Conservation (phyloP, 2,888 invertebrate genomes). For the Ennomos erosarius region DNA sequence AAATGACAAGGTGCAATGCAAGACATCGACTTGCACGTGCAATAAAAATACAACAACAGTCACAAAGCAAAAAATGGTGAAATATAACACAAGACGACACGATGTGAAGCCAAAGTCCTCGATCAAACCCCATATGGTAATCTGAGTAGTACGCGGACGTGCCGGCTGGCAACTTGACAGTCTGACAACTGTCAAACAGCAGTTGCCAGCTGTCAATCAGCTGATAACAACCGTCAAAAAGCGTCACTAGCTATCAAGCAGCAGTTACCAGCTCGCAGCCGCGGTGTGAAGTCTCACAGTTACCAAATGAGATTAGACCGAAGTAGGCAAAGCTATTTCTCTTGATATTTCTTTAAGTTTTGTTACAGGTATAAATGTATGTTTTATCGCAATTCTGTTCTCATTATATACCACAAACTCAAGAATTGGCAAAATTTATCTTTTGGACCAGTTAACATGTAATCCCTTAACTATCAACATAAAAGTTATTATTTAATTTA, state of each 20-base stretch:
- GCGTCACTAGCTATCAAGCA: conserved; percentile 40
- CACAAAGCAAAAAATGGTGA: conserved; percentile 52
- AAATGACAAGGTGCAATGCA: conserved; percentile 57
- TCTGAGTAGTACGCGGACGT: conserved; percentile 86
- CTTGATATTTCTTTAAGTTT: conserved; percentile 37
- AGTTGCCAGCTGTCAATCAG: conserved; percentile 42
- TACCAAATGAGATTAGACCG: conserved; percentile 99
- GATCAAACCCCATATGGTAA: conserved; percentile 94
- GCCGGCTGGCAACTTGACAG: conserved; percentile 44
- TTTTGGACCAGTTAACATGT: too few relatives aligned
- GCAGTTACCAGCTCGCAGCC: conserved; percentile 52
- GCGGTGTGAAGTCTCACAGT: conserved; percentile 91
- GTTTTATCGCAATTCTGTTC: neutral
- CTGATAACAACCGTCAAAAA: too few relatives aligned
- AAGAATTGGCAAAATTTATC: too few relatives aligned
- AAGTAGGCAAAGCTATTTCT: conserved; percentile 79
- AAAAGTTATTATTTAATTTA: too few relatives aligned
- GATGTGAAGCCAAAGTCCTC: conserved; percentile 78
- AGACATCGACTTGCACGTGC: conserved; percentile 66
- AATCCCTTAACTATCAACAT: too few relatives aligned
- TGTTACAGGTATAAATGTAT: neutral
- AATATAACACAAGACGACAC: conserved; percentile 80
- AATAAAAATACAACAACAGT: conserved; percentile 40
- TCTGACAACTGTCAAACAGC: conserved; percentile 48
- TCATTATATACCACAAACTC: too few relatives aligned